Evolutionary conservation across 2,113 vertebrate genomes (phyloP), one percentile per base, ranked within the genome.

Genomic region (Silurus glanis): DNA sequence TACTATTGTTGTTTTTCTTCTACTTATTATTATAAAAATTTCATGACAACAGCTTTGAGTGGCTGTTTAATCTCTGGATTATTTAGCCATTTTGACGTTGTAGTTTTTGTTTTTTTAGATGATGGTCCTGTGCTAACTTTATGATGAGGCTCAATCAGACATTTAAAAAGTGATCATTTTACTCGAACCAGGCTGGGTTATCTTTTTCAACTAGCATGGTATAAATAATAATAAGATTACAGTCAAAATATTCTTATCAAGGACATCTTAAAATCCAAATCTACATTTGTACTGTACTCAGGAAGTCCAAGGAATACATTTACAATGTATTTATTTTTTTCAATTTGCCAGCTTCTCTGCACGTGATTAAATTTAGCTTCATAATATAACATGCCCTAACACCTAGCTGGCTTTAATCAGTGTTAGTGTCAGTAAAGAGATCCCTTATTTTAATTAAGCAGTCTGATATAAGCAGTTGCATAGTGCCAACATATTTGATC

Each of bases 381-480:
- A 75, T 75, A 75, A 51, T n/a, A n/a, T 53, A 75, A 75, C 47
- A 53, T 74, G 45, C 12, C n/a, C n/a, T 17, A 55, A 53, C n/a
- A 55, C 51, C 74, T 78, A 55, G 74, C 51, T 55, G 74, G 51
- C 51, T 78, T 78, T 76, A 76, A 53, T 76, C 51, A 56, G n/a
- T 55, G 49, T 78, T 78, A 78, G 23, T 56, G 74, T 56, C 74
- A 55, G 49, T 25, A 25, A 25, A 17, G 72, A n/a, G 47, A 23
- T n/a, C 37, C 72, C 47, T 75, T 21, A 75, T 78, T 78, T 78
- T 78, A 78, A 55, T 78, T 55, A 78, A 78, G 74, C 51, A 55
- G 6, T 25, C 71, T 74, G 71, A 74, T 49, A 74, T 74, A 17
- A 51, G 71, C 71, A 56, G 13, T 55, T 56, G 51, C 23, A 55